These are phyloP conservation scores for Drosophila triauraria DNA, from an alignment of 1,140 invertebrate genomes.

Conservation along the genomic window DNA sequence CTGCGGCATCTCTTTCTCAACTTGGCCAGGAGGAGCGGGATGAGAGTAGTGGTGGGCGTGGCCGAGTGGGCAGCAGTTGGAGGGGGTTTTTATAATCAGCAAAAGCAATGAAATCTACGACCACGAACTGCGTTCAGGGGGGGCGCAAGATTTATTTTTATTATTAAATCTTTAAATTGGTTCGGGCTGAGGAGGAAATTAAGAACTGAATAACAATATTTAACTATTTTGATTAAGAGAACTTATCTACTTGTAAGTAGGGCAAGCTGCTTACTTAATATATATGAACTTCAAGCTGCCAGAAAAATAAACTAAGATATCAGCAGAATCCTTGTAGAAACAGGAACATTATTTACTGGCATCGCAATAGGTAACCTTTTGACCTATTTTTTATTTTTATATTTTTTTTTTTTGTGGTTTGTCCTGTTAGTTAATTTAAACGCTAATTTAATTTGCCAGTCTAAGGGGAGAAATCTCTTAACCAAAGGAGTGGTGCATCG, in stretches of 20 bases:
- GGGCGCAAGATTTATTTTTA: slow-evolving; percentile 77
- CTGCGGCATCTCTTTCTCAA: slow-evolving; percentile 66
- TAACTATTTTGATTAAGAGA: slow-evolving; percentile 24
- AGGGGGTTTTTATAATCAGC: slow-evolving; percentile 74
- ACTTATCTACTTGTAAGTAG: slow-evolving; percentile 6
- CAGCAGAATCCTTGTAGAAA: too few species aligned
- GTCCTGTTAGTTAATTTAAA: slow-evolving; percentile 10
- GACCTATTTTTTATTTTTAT: background rate
- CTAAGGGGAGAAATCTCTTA: background rate
- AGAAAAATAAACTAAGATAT: too few species aligned
- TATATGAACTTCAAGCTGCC: background rate
- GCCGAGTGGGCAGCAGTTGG: slow-evolving; percentile 15
- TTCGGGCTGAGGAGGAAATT: slow-evolving; percentile 23
- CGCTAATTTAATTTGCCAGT: slow-evolving; percentile 7
- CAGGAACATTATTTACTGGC: background rate
- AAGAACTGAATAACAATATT: background rate
- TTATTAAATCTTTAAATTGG: slow-evolving; percentile 71
- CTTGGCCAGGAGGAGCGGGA: slow-evolving; percentile 13
- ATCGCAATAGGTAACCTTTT: background rate
- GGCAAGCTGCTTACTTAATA: too few species aligned
- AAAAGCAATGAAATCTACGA: slow-evolving; percentile 71
- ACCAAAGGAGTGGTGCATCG: slow-evolving; percentile 27
- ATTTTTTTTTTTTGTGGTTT: background rate
- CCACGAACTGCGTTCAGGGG: slow-evolving; percentile 35
- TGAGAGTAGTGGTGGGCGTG: background rate